Evolutionary conservation across 2,888 invertebrate species (phyloP).

Genomic region (Colletes collaris): DNA sequence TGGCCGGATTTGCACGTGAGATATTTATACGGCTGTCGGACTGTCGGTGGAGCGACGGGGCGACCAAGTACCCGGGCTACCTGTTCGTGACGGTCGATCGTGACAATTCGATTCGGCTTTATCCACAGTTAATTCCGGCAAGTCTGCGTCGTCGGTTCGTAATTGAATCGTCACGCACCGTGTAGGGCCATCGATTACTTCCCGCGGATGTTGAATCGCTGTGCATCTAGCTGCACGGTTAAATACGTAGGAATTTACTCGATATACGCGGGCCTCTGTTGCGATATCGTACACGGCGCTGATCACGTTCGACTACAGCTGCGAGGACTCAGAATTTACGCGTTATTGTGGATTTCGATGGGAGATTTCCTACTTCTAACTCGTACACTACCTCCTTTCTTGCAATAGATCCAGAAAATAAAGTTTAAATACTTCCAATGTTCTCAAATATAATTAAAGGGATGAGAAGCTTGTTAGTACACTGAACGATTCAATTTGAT

Average conservation of each 20-base stretch:
- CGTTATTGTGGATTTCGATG: slow-evolving; percentile 5
- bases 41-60: slow-evolving; percentile 9
- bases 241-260: slow-evolving; percentile 36
- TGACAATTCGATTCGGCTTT: slow-evolving; percentile 66
- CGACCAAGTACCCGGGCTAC: neutral
- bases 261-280: slow-evolving; percentile 25
- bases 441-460: too few species aligned
- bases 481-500: too few species aligned
- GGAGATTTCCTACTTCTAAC: neutral
- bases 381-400: too few species aligned
- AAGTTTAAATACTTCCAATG: too few species aligned
- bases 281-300: slow-evolving; percentile 39
- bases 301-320: slow-evolving; percentile 42
- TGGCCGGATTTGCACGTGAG: slow-evolving; percentile 59
- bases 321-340: slow-evolving; percentile 28
- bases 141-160: slow-evolving; percentile 67
- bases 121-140: slow-evolving; percentile 68
- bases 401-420: too few species aligned
- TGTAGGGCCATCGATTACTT: slow-evolving; percentile 68
- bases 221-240: slow-evolving; percentile 19
- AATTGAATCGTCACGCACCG: slow-evolving; percentile 72
- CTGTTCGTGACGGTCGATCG: slow-evolving; percentile 54
- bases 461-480: too few species aligned
- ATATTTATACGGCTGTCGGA: slow-evolving; percentile 58
- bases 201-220: slow-evolving; percentile 56